These are phyloP conservation scores for Paracyprichromis sp. DNA, from an alignment of 2,113 vertebrate genomes.

Conservation along the genomic window DNA sequence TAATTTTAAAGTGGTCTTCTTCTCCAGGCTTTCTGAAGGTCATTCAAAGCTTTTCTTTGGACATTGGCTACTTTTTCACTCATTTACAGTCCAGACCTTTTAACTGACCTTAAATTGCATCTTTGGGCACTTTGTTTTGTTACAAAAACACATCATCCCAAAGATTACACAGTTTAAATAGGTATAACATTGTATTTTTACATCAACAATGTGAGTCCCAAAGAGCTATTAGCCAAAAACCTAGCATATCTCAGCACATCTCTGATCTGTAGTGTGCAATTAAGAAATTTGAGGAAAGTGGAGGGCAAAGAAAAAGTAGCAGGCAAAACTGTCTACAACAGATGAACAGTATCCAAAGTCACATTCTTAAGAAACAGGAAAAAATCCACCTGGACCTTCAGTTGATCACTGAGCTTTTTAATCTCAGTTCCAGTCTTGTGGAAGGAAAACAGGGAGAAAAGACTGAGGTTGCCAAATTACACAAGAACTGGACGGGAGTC, in stretches of 20 bases:
- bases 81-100: background rate
- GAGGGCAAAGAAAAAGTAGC: background rate
- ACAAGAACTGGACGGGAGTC: background rate
- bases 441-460: background rate
- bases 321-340: background rate
- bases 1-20: background rate
- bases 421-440: background rate
- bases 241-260: background rate
- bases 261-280: background rate
- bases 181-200: background rate
- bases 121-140: background rate
- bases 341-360: background rate
- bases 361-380: background rate
- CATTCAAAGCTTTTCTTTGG: background rate
- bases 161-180: background rate
- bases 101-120: background rate
- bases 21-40: background rate
- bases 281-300: background rate
- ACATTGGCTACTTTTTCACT: background rate
- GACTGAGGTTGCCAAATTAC: background rate
- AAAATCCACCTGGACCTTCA: background rate
- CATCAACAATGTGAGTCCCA: background rate
- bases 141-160: background rate
- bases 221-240: background rate
- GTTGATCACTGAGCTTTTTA: background rate